These are phyloP conservation scores for Cyprinus carpio DNA, from an alignment of 2,113 vertebrate genomes.

Conservation along the genomic window DNA sequence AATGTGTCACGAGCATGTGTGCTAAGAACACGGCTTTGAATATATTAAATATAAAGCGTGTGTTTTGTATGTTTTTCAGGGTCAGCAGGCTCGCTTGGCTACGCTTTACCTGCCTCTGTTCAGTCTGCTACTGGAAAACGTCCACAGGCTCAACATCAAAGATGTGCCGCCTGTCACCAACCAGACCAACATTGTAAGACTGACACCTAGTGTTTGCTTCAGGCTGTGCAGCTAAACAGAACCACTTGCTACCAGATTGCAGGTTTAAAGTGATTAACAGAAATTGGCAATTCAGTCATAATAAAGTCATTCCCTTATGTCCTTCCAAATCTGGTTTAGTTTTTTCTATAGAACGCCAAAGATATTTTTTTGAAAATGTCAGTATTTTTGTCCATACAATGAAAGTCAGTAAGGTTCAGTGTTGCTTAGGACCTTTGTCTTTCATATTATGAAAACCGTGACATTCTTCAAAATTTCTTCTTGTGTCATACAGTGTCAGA, in stretches of 20 bases:
- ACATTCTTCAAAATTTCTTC: background rate
- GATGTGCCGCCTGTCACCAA: conserved; percentile 85
- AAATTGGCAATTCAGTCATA: background rate
- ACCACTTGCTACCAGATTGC: background rate
- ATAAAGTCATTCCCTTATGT: too few species aligned
- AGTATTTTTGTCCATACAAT: background rate
- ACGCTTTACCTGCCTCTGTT: conserved; percentile 95
- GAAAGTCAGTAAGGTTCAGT: background rate
- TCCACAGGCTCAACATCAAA: conserved; percentile 93
- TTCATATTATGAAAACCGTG: background rate
- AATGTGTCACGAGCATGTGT: background rate
- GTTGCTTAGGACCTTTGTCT: background rate
- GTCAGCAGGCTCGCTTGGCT: conserved; percentile 92
- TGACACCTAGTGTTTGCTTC: conserved; percentile 64
- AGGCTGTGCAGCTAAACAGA: background rate
- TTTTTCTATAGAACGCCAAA: background rate
- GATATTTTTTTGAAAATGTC: background rate
- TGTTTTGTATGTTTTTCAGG: conserved; percentile 74
- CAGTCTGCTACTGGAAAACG: conserved; percentile 94
- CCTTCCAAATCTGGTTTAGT: background rate
- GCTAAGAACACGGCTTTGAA: background rate
- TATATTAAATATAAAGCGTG: background rate
- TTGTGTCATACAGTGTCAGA: background rate
- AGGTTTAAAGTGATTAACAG: background rate
- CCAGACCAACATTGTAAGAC: conserved; percentile 81